Base-by-base conservation (phyloP, 2,888 invertebrate genomes). In the Miltochrista miniata region DNA sequence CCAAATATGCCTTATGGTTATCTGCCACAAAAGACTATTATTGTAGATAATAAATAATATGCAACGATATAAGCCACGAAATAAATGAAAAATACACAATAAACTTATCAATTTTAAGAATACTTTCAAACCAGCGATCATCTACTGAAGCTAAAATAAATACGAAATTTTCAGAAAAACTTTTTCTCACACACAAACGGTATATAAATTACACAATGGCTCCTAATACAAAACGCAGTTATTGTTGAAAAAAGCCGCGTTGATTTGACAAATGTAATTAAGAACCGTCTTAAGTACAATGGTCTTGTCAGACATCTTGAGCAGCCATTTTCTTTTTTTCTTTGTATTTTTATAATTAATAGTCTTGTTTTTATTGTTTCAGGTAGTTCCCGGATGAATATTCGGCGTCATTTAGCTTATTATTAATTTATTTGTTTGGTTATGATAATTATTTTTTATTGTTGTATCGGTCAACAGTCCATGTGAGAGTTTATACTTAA, bases 201-300 rank as follows among this genome's bases (percentile, higher is more conserved):
- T 24, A 4, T 24, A 24, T 24, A 5, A 24, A n/a, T n/a, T 33
- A 44, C 48, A 67, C 69, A 68, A 68, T 66, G 45, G 52, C 30
- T 54, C 52, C 50, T 51, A 58, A 57, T 55, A 59, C 54, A 63
- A 63, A 64, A 54, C 48, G 49, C 42, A 53, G 56, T 41, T 41
- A 11, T 38, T 38, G 18, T 42, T 34, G 30, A 48, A 46, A 46
- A 45, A 51, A 57, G 51, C 38, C 45, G 44, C 51, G 60, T 65
- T 61, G 67, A 65, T 72, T 69, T 68, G 70, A 67, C 68, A 70
- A 64, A 66, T 65, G 60, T 71, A 74, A 74, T 70, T 72, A 74
- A 52, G 60, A 60, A 56, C 65, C 51, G 55, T 45, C 48, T 43
- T 49, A 31, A 15, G 51, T 51, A 69, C 68, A 68, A 68, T 66